Evolutionary conservation across 1,140 invertebrate genomes (phyloP).

Genomic region (Lordiphosa clarofinis): DNA sequence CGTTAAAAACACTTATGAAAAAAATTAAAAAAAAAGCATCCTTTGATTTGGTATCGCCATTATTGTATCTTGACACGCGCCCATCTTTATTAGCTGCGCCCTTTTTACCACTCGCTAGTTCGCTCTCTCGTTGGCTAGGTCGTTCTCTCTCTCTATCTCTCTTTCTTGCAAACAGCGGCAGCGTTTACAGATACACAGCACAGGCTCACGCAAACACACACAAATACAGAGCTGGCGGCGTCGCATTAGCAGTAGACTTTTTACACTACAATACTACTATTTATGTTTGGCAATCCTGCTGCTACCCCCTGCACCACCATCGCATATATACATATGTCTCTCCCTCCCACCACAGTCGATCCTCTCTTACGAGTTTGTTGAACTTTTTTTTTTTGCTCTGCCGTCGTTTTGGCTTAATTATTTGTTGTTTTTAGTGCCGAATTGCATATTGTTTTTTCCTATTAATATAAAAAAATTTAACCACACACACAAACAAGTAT

Average conservation of each 20-base stretch:
- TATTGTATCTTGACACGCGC: slow-evolving; percentile 3
- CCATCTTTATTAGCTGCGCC: slow-evolving; percentile 55
- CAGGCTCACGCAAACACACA: slow-evolving; percentile 22
- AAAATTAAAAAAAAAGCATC: not conserved
- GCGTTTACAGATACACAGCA: slow-evolving; percentile 65
- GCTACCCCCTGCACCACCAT: slow-evolving; percentile 1
- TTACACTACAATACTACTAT: slow-evolving; percentile 21
- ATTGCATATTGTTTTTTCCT: slow-evolving; percentile 64
- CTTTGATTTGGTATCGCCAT: no score
- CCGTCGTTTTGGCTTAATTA: slow-evolving; percentile 16
- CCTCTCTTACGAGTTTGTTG: slow-evolving; percentile 45
- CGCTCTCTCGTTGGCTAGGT: not conserved
- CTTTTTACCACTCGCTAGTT: slow-evolving; percentile 54
- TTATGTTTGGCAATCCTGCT: slow-evolving; percentile 10
- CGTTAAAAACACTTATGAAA: no score
- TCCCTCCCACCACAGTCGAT: slow-evolving; percentile 5
- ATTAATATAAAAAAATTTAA: slow-evolving; percentile 54
- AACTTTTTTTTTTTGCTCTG: slow-evolving; percentile 33
- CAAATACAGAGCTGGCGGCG: slow-evolving; percentile 16
- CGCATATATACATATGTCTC: slow-evolving; percentile 15
- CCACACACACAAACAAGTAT: slow-evolving; percentile 30
- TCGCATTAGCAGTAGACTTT: slow-evolving; percentile 49
- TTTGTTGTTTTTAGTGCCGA: slow-evolving; percentile 16
- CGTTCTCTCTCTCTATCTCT: not conserved
- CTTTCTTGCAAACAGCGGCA: slow-evolving; percentile 16